phyloP scores from a whole-genome alignment of 2,797 vertebrate species.

The Chrysocyon brachyurus region DNA sequence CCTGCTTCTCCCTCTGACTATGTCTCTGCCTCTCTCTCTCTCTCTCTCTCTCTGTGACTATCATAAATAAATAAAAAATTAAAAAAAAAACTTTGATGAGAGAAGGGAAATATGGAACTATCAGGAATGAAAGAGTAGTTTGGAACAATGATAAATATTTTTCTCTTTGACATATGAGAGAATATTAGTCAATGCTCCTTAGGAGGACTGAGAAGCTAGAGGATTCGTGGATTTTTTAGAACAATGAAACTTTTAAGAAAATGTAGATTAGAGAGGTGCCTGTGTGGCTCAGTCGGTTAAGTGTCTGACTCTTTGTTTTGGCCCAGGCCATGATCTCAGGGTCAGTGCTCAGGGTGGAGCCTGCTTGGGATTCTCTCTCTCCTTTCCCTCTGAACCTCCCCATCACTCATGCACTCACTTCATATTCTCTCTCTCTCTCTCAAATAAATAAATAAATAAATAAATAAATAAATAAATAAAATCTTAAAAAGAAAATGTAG shows the following conservation, averaged over 20 bases:
- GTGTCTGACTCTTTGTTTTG: not conserved
- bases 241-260: not conserved
- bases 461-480: not conserved
- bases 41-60: no score
- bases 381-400: not conserved
- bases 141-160: not conserved
- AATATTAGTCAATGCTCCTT: slow-evolving; percentile 14
- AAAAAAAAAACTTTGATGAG: slow-evolving; percentile 17
- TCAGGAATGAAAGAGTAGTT: slow-evolving; percentile 39
- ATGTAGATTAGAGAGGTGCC: not conserved
- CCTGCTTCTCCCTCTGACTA: no score
- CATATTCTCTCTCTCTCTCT: not conserved
- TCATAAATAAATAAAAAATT: no score
- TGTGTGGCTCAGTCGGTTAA: not conserved
- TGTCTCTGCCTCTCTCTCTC: no score
- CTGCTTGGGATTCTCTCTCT: not conserved
- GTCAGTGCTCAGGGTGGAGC: not conserved
- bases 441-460: not conserved
- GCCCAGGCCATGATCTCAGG: not conserved
- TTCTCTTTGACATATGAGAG: slow-evolving; percentile 27
- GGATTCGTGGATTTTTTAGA: not conserved
- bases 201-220: not conserved
- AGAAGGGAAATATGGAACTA: not conserved
- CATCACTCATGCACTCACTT: not conserved
- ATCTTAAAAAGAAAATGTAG: slow-evolving; percentile 26